Conservation (phyloP, 1,140 invertebrate species). For the Aphelinus certus region DNA sequence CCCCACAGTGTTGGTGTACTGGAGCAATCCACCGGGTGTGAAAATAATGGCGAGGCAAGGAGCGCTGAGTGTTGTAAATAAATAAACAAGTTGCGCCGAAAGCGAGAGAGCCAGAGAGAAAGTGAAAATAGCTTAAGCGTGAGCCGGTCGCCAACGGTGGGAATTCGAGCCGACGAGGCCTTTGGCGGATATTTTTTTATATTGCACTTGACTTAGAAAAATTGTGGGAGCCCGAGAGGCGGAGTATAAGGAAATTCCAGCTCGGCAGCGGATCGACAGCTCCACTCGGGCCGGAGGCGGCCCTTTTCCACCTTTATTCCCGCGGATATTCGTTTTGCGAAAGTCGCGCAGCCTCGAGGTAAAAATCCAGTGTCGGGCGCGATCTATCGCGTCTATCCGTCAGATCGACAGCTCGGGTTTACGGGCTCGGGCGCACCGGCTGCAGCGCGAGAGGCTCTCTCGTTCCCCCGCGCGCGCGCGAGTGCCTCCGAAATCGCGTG, state of each 20-base stretch:
- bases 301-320: constrained; percentile 16
- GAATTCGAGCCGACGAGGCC: background rate
- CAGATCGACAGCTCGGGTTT: constrained; percentile 43
- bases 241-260: constrained; percentile 33
- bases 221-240: background rate
- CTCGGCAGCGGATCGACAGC: constrained; percentile 17
- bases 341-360: constrained; percentile 13
- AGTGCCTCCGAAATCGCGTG: constrained; percentile 40
- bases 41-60: no score
- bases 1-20: no score
- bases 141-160: background rate
- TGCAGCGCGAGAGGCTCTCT: background rate
- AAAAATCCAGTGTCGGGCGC: constrained; percentile 20
- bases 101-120: background rate
- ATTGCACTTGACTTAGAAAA: constrained; percentile 27
- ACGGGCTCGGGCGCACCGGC: constrained; percentile 9
- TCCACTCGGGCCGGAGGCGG: background rate
- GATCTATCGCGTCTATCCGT: constrained; percentile 40
- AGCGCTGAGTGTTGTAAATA: background rate
- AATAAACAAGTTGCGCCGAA: background rate
- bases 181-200: constrained; percentile 31
- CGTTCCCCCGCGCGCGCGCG: background rate
- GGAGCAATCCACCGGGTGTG: no score
- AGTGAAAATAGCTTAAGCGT: background rate
- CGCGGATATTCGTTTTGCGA: constrained; percentile 28